Base-by-base conservation (phyloP, 2,888 invertebrate genomes). In the Pelosia muscerda region DNA sequence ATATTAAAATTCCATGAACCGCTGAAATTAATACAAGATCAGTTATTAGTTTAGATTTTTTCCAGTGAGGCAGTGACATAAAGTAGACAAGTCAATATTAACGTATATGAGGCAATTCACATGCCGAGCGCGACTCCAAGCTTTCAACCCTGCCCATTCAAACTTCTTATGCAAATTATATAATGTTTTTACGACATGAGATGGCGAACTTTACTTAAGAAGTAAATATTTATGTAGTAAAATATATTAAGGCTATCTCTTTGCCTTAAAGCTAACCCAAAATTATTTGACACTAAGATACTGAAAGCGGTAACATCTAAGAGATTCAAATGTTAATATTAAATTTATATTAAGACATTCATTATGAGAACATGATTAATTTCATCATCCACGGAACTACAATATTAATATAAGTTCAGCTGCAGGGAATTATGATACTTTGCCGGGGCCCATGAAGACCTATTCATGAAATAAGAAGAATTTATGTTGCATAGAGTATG, bases 151-250 rank as follows among this genome's bases (percentile, higher is more conserved):
- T 86, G 89, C 89, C 91, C 92, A 92, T 93, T 92, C 90, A 88
- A 93, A 93, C 91, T 92, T 93, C 93, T 93, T 94, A 94, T 93
- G 94, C 92, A 93, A 93, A 94, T 94, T 92, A 90, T 88, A 88
- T 92, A 91, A 92, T 92, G 92, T 92, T 90, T 92, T 92, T 92
- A 92, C 87, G 92, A 92, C 91, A 92, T 90, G 89, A 91, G 90
- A 94, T 91, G 93, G 91, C 89, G 86, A 90, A 92, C 88, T 92
- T 91, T 90, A 93, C 93, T 93, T 92, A 92, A 83, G 86, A 87
- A 89, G 90, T 90, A 91, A 92, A 92, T 92, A 92, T 92, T 91
- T 91, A 87, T 85, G 82, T 85, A 85, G 82, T 82, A 84, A 83
- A 84, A 85, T 87, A 83, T 84, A 84, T 86, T 82, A 74, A 61